Conservation (phyloP, 2,888 invertebrate genomes). For the Eupithecia exiguata region DNA sequence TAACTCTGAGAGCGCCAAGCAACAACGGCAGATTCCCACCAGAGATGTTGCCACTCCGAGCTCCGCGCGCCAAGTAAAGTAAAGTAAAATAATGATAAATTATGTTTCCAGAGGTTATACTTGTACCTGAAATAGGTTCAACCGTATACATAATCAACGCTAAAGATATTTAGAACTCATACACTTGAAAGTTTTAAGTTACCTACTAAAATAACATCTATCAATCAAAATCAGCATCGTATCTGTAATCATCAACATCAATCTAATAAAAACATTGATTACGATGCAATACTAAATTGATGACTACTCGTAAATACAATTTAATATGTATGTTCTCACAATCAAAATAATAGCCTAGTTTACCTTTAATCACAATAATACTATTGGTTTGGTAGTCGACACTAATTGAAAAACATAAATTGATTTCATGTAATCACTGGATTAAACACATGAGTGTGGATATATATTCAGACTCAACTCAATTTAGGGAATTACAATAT, state of each 20-base stretch:
- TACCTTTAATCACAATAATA: constrained; percentile 4
- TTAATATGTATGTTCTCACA: not conserved
- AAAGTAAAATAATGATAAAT: no score
- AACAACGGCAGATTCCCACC: no score
- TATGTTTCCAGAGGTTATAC: no score
- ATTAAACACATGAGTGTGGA: constrained; percentile 14
- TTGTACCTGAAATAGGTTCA: no score
- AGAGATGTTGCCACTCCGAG: no score
- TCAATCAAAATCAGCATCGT: not conserved
- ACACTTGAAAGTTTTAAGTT: not conserved
- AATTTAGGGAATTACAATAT: constrained; percentile 1
- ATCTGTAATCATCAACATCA: not conserved
- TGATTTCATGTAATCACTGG: constrained; percentile 26
- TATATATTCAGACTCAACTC: constrained; percentile 10
- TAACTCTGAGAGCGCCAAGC: no score
- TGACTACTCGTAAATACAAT: not conserved
- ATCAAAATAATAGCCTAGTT: constrained; percentile 12
- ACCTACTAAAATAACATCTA: not conserved
- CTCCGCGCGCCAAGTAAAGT: no score
- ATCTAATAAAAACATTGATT: not conserved
- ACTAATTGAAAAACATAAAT: constrained; percentile 27
- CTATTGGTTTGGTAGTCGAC: not conserved
- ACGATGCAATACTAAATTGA: not conserved
- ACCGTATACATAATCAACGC: no score
- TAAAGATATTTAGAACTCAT: not conserved